These are phyloP conservation scores for Oryzias dopingdopingensis DNA, from an alignment of 2,797 vertebrate species.

Conservation along the genomic window DNA sequence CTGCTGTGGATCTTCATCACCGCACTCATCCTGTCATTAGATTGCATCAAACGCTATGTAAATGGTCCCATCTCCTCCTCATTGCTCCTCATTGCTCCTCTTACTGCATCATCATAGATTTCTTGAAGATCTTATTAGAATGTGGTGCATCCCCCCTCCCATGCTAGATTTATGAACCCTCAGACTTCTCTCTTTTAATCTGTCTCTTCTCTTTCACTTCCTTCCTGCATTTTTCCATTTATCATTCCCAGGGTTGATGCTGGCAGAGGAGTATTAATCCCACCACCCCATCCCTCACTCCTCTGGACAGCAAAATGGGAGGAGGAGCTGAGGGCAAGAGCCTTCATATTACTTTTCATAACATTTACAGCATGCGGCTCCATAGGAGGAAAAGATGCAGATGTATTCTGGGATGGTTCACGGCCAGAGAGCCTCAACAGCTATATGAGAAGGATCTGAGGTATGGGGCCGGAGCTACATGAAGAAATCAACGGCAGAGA, in stretches of 20 bases:
- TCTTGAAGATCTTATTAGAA: constrained; percentile 76
- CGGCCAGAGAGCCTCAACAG: constrained; percentile 45
- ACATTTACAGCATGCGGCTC: constrained; percentile 61
- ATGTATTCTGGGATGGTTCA: constrained; percentile 34
- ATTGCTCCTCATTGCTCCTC: constrained; percentile 29
- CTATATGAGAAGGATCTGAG: constrained; percentile 31
- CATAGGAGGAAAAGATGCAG: constrained; percentile 48
- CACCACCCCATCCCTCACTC: constrained; percentile 77
- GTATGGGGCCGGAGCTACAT: constrained; percentile 17
- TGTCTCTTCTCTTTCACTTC: constrained; percentile 63
- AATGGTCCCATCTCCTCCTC: constrained; percentile 45
- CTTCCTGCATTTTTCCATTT: constrained; percentile 79
- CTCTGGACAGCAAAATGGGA: constrained; percentile 61
- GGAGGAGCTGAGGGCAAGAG: constrained; percentile 42
- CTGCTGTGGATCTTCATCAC: constrained; percentile 62
- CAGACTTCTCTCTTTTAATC: constrained; percentile 77
- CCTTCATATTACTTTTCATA: constrained; percentile 76
- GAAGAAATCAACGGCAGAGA: constrained; percentile 23
- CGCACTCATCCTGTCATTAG: constrained; percentile 66
- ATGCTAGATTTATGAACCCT: constrained; percentile 78
- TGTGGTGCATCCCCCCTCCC: constrained; percentile 61
- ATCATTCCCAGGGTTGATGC: constrained; percentile 79
- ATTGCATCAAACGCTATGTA: constrained; percentile 75
- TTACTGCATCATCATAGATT: constrained; percentile 66
- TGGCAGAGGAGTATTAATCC: constrained; percentile 81